phyloP scores from a whole-genome alignment of 1,140 invertebrate genomes.

The Carcinoscorpius rotundicauda region DNA sequence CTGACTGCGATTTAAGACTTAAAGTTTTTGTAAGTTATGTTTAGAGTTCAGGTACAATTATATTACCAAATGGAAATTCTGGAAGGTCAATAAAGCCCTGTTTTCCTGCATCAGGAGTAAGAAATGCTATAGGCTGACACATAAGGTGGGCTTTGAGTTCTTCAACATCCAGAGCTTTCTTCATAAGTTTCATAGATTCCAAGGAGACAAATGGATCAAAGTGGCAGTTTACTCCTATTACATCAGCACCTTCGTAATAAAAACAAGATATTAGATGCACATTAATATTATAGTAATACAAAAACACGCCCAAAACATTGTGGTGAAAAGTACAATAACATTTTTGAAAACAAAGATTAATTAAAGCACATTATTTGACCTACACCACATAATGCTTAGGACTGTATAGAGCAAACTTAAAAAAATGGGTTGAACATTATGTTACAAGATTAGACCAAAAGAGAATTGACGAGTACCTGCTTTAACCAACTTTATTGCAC shows the following conservation, averaged over 20 bases:
- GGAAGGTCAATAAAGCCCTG: slow-evolving; percentile 38
- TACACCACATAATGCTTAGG: too few relatives aligned
- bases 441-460: too few relatives aligned
- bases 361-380: too few relatives aligned
- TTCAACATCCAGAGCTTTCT: slow-evolving; percentile 28
- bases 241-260: slow-evolving; percentile 28
- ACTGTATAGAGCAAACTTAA: too few relatives aligned
- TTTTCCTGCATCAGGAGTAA: slow-evolving; percentile 33
- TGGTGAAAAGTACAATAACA: too few relatives aligned
- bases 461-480: slow-evolving; percentile 24
- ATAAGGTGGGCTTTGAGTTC: slow-evolving; percentile 32
- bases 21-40: too few relatives aligned
- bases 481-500: slow-evolving; percentile 35
- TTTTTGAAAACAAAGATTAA: too few relatives aligned
- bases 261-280: neutral
- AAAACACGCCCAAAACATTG: too few relatives aligned
- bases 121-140: slow-evolving; percentile 33
- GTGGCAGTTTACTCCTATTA: slow-evolving; percentile 37
- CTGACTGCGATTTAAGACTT: too few relatives aligned
- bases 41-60: too few relatives aligned
- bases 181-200: slow-evolving; percentile 31
- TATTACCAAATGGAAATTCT: slow-evolving; percentile 36
- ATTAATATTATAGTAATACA: neutral
- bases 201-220: slow-evolving; percentile 33
- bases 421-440: too few relatives aligned